Evolutionary conservation across 2,113 vertebrate genomes (phyloP).

Genomic region (Pteruthius melanotis): DNA sequence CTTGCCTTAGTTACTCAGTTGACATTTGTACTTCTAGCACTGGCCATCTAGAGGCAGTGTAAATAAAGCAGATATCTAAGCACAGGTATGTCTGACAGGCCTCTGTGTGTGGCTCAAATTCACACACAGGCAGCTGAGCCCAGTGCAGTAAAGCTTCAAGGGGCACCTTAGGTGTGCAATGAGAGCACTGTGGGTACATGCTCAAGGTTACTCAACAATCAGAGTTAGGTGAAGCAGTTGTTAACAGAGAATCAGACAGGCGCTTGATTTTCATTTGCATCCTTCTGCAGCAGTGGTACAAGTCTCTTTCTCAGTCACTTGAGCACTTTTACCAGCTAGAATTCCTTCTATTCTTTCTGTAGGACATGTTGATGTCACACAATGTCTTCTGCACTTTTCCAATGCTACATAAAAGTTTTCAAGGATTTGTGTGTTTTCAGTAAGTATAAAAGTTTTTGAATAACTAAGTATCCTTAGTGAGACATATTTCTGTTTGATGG

Average conservation of each 20-base stretch:
- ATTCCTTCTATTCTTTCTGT: not conserved
- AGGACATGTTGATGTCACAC: not conserved
- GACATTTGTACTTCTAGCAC: not conserved
- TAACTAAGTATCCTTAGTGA: not conserved
- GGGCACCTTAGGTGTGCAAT: not conserved
- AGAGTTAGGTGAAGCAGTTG: not conserved
- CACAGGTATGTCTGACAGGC: not conserved
- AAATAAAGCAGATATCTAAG: not conserved
- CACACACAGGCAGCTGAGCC: not conserved
- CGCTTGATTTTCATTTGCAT: not conserved
- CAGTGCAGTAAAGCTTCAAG: not conserved
- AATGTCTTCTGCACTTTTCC: not conserved
- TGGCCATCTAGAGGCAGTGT: not conserved
- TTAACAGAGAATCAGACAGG: not conserved
- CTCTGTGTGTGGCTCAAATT: not conserved
- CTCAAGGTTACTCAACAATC: not conserved
- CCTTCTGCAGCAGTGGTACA: not conserved
- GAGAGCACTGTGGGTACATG: not conserved
- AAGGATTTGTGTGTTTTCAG: not conserved
- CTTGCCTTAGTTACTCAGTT: not conserved
- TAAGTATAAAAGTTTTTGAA: not conserved
- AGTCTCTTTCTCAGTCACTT: not conserved
- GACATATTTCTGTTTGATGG: not conserved
- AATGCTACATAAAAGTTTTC: not conserved
- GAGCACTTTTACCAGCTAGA: not conserved